Base-by-base conservation (phyloP, 2,797 vertebrate genomes). In the Pseudomugil tenellus region DNA sequence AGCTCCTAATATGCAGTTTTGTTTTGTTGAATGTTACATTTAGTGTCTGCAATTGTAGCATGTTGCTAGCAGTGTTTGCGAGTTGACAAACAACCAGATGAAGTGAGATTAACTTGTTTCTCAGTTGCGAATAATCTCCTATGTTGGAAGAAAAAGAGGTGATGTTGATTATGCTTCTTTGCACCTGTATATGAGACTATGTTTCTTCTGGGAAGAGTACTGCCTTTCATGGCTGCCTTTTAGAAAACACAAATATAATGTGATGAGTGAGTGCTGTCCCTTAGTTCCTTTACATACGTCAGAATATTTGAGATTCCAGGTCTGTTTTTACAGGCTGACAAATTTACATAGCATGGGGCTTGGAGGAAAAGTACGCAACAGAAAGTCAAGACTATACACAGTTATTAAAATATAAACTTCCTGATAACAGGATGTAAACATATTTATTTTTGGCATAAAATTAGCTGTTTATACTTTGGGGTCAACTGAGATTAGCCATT, bases 181-280 rank as follows among this genome's bases (percentile, higher is more conserved):
- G 53, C 63, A 79, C 58, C 80, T 83, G 72, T 75, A 62, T 51
- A 23, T 67, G 43, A 54, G 17, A 62, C 49, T 29, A 65, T 32
- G n/a, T 58, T 64, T 62, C 62, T 71, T 39, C 59, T 46, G 46
- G 23, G 67, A 79, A 84, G 73, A 77, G 59, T 72, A 2, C 11
- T 57, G 60, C 35, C 84, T 79, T 84, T 84, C 63, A 81, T 79
- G 51, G 46, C 19, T 14, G 17, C 23, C 70, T n/a, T 66, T 51
- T 37, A 23, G 52, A 46, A 73, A 63, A 67, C 58, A 54, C 51
- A 49, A 23, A 53, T 55, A 55, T 60, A 51, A 59, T 37, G 62
- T 73, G 84, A 67, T 66, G 77, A 86, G 72, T 71, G 80, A 85
- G 21, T 6, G 57, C 35, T 13, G 14, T 34, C 77, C 46, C 63